Conservation (phyloP, 2,797 vertebrate genomes). For the Sparidentex hasta region DNA sequence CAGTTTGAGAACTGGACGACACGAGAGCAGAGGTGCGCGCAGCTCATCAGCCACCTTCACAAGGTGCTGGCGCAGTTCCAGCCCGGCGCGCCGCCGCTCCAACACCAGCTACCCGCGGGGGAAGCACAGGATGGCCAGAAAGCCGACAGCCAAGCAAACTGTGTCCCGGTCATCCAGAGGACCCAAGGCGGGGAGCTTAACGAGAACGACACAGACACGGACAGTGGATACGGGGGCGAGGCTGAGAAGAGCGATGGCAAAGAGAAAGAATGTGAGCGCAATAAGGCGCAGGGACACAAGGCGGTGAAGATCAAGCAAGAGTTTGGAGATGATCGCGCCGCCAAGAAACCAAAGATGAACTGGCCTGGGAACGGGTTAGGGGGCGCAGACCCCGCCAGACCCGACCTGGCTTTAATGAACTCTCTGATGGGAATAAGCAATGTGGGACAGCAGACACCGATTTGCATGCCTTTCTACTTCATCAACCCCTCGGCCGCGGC, state of each 20-base stretch:
- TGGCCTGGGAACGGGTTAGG: conserved; percentile 72
- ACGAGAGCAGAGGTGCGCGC: conserved; percentile 92
- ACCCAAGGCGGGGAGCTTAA: conserved; percentile 90
- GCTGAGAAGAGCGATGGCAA: conserved; percentile 87
- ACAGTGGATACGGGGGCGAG: conserved; percentile 97
- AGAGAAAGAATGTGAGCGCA: conserved; percentile 83
- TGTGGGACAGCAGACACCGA: conserved; percentile 91
- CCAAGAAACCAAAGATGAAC: conserved; percentile 91
- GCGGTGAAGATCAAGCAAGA: conserved; percentile 92
- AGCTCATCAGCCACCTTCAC: conserved; percentile 94
- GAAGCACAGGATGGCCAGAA: conserved; percentile 83
- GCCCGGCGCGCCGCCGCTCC: conserved; percentile 83
- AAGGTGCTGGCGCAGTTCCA: conserved; percentile 91
- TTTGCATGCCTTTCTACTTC: conserved; percentile 96
- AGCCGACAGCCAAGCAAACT: conserved; percentile 89
- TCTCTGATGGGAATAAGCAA: conserved; percentile 92
- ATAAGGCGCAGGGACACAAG: conserved; percentile 70
- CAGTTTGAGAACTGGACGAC: conserved; percentile 94
- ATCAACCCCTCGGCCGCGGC: conserved; percentile 94
- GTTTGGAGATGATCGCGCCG: conserved; percentile 88
- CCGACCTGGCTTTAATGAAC: conserved; percentile 90
- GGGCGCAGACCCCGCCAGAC: conserved; percentile 77
- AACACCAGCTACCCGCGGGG: conserved; percentile 82
- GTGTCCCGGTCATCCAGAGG: conserved; percentile 97
- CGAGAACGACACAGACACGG: conserved; percentile 97